These are phyloP conservation scores for Macrosiphum euphorbiae DNA, from an alignment of 2,888 invertebrate genomes.

Conservation along the genomic window DNA sequence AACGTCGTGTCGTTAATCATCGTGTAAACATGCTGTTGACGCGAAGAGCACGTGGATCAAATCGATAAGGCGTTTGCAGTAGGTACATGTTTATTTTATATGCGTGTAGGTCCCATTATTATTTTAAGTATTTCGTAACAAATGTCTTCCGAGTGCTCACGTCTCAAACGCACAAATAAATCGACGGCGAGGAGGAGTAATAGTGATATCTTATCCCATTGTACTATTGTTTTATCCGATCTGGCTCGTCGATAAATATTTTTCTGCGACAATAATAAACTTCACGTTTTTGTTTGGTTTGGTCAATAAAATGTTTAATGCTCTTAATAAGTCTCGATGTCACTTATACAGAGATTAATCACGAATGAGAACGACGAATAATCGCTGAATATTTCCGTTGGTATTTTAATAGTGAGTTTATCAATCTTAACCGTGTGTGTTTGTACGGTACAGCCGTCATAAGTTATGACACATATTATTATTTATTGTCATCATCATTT, in stretches of 20 bases:
- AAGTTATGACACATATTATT: background rate
- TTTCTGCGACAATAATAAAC: constrained; percentile 17
- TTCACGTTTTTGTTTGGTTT: background rate
- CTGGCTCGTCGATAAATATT: constrained; percentile 33
- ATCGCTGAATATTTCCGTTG: background rate
- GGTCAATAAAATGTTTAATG: constrained; percentile 36
- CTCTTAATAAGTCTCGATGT: constrained; percentile 48
- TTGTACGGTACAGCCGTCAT: background rate
- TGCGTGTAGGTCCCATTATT: constrained; percentile 15
- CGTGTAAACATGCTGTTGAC: constrained; percentile 51
- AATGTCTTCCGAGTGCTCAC: constrained; percentile 17
- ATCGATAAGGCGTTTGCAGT: constrained; percentile 49
- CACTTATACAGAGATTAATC: constrained; percentile 10
- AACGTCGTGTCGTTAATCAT: constrained; percentile 51
- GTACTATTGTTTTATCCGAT: constrained; percentile 51
- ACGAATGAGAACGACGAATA: background rate
- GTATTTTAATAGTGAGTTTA: constrained; percentile 22
- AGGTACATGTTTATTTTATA: background rate
- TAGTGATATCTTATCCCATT: background rate
- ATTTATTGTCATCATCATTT: background rate
- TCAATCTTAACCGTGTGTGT: background rate
- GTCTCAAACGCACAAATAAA: constrained; percentile 14
- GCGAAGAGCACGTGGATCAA: constrained; percentile 56
- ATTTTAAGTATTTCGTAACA: constrained; percentile 57
- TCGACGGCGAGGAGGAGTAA: background rate